phyloP scores from a whole-genome alignment of 2,113 vertebrate species.

The Danionella cerebrum region DNA sequence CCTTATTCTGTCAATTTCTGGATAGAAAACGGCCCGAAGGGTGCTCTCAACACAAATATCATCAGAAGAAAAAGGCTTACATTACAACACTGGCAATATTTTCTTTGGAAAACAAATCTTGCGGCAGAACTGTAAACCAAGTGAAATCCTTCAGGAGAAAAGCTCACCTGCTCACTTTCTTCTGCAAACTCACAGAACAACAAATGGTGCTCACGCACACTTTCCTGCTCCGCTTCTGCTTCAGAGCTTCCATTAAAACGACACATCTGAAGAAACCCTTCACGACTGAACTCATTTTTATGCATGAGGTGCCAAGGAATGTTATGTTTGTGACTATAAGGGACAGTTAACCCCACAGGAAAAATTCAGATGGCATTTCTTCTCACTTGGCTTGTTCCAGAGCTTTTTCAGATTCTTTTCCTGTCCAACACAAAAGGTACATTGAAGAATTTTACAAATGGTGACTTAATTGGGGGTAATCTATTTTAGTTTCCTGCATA shows the following conservation, averaged over 20 bases:
- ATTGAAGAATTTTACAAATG: too few species aligned
- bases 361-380: too few species aligned
- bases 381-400: too few species aligned
- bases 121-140: conserved; percentile 15
- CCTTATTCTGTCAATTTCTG: too few species aligned
- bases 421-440: too few species aligned
- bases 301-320: background rate
- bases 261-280: background rate
- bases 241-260: background rate
- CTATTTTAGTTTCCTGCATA: too few species aligned
- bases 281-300: background rate
- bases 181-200: background rate
- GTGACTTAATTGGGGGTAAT: too few species aligned
- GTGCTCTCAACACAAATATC: conserved; percentile 24
- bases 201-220: background rate
- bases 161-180: background rate
- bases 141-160: conserved; percentile 23
- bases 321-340: background rate
- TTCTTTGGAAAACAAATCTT: conserved; percentile 17
- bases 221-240: background rate
- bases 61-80: conserved; percentile 24
- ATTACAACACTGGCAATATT: conserved; percentile 29
- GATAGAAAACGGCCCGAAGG: background rate
- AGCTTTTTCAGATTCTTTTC: too few species aligned
- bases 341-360: too few species aligned